Percentiles rank a stretch among this genome's conserved stretches.
phyloP scores from a whole-genome alignment of 2,888 invertebrate genomes.

The Netelia inedita region DNA sequence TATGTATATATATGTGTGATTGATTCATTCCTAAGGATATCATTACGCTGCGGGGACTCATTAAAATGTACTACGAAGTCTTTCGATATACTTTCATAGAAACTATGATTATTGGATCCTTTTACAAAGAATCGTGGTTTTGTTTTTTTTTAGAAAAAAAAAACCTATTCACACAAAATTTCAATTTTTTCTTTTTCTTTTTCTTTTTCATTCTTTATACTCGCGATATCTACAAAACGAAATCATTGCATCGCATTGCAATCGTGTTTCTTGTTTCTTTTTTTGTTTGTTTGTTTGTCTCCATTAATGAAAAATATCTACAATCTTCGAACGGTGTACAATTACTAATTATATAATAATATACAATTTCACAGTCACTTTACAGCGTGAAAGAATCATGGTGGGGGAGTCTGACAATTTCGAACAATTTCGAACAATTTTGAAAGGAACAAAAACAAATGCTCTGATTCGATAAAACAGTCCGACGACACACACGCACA shows the following conservation, averaged over 20 bases:
- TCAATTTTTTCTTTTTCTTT: constrained; percentile 77
- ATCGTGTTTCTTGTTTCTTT: constrained; percentile 73
- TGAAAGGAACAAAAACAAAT: constrained; percentile 53
- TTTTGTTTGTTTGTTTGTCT: constrained; percentile 74
- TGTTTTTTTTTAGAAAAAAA: constrained; percentile 81
- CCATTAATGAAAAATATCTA: constrained; percentile 80
- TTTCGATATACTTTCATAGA: constrained; percentile 82
- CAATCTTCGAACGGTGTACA: constrained; percentile 75
- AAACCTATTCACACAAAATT: constrained; percentile 85
- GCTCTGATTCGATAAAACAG: constrained; percentile 52
- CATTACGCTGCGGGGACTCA: constrained; percentile 48
- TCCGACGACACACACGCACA: constrained; percentile 39
- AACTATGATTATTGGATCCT: constrained; percentile 86
- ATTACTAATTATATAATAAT: constrained; percentile 74
- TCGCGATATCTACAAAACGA: constrained; percentile 85
- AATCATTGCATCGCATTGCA: constrained; percentile 84
- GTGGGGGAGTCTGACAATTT: constrained; percentile 62
- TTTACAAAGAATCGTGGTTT: constrained; percentile 85
- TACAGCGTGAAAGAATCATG: constrained; percentile 79
- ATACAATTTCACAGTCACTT: constrained; percentile 80
- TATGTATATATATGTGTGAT: constrained; percentile 25
- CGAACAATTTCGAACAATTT: constrained; percentile 27
- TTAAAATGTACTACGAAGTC: constrained; percentile 65
- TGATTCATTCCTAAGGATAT: constrained; percentile 32
- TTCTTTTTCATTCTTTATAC: constrained; percentile 70